Evolutionary conservation across 2,888 invertebrate genomes (phyloP).

Genomic region (Tigriopus californicus): DNA sequence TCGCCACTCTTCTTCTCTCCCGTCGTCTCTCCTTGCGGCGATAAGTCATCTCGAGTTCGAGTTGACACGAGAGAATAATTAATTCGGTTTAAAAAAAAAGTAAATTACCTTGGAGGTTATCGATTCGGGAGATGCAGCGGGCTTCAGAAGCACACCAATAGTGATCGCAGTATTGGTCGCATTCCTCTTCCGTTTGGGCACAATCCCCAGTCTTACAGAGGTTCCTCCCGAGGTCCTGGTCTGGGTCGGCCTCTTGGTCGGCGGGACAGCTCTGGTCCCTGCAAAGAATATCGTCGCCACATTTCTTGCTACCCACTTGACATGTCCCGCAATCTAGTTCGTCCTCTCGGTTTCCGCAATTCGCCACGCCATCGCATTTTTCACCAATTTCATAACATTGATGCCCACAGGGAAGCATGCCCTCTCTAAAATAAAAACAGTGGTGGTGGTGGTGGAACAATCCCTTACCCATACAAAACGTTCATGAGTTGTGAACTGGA

Average conservation of each 20-base stretch:
- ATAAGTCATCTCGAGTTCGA: too few species aligned
- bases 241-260: too few species aligned
- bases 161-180: not conserved
- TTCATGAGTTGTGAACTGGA: too few species aligned
- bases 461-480: too few species aligned
- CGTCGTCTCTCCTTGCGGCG: too few species aligned
- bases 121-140: not conserved
- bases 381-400: constrained; percentile 7
- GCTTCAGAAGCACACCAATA: not conserved
- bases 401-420: not conserved
- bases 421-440: not conserved
- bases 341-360: not conserved
- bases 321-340: not conserved
- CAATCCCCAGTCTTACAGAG: not conserved
- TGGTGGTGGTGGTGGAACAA: too few species aligned
- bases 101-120: not conserved
- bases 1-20: too few species aligned
- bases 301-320: not conserved
- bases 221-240: too few species aligned
- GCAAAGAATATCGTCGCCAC: not conserved
- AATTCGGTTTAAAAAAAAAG: too few species aligned
- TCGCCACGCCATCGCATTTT: not conserved
- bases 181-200: not conserved
- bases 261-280: not conserved
- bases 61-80: too few species aligned